Conservation (phyloP, 1,140 invertebrate species). For the Macrostomum lignano region DNA sequence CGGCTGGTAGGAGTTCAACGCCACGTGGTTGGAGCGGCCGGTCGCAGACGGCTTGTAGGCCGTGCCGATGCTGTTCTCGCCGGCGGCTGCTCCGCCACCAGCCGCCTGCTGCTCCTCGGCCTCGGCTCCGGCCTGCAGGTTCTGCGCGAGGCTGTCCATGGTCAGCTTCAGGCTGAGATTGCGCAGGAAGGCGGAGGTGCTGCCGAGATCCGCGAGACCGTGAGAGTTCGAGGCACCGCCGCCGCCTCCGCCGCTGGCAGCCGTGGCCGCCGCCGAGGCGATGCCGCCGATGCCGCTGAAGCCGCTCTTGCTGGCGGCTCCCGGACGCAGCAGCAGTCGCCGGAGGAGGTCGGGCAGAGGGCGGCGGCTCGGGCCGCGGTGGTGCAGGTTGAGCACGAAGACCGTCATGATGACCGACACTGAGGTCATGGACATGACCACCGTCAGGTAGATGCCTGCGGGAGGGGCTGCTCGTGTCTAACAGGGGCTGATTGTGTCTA, state of each 20-base stretch:
- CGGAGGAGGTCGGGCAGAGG: slow-evolving; percentile 15
- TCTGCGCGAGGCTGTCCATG: not conserved
- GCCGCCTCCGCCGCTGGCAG: too few relatives aligned
- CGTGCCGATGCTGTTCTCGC: too few relatives aligned
- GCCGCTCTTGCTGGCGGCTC: too few relatives aligned
- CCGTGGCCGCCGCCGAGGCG: too few relatives aligned
- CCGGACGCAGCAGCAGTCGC: slow-evolving; percentile 8
- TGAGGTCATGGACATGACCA: slow-evolving; percentile 25
- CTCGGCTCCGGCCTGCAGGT: not conserved
- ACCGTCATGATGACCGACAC: slow-evolving; percentile 26
- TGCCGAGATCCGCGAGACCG: too few relatives aligned
- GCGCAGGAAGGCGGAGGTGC: too few relatives aligned
- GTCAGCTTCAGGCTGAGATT: too few relatives aligned
- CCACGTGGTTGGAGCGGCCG: not conserved
- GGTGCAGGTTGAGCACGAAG: slow-evolving; percentile 21
- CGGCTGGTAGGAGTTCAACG: not conserved
- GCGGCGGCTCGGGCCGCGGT: slow-evolving; percentile 14
- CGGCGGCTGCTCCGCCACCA: not conserved
- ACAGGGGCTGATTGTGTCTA: too few relatives aligned
- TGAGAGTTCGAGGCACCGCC: too few relatives aligned
- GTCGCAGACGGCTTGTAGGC: too few relatives aligned
- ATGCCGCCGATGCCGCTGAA: too few relatives aligned
- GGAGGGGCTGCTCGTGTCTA: too few relatives aligned
- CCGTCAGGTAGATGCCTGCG: slow-evolving; percentile 27
- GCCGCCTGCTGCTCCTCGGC: not conserved